A percentile compares a stretch with the other conserved stretches of the same genome.
These are phyloP conservation scores for Menidia beryllina DNA, from an alignment of 2,113 vertebrate species.

Conservation along the genomic window DNA sequence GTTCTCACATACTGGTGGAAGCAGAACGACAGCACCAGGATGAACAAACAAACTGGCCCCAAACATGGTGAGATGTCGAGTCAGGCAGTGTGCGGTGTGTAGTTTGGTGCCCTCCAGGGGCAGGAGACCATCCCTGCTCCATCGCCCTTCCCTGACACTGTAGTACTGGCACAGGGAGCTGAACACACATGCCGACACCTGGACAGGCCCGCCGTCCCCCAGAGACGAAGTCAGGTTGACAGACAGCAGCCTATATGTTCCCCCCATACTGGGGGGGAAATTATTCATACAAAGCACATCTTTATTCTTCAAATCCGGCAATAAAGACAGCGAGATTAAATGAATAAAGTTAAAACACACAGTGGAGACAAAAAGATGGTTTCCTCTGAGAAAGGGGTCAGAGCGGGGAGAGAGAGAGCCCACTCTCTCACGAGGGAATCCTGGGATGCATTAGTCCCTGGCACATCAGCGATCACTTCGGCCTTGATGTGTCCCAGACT, in stretches of 20 bases:
- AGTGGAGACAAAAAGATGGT: constrained; percentile 81
- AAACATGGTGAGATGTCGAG: constrained; percentile 85
- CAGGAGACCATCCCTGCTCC: constrained; percentile 81
- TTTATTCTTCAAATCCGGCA: background rate
- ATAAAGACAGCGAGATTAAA: background rate
- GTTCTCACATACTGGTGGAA: constrained; percentile 79
- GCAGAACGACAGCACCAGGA: constrained; percentile 79
- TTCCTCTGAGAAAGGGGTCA: constrained; percentile 57
- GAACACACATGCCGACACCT: constrained; percentile 75
- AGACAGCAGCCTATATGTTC: constrained; percentile 55
- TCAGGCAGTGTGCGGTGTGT: constrained; percentile 78
- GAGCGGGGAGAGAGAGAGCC: constrained; percentile 49
- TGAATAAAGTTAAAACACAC: constrained; percentile 65
- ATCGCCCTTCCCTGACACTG: constrained; percentile 66
- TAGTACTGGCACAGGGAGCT: constrained; percentile 85
- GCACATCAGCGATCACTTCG: constrained; percentile 50
- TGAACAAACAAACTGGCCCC: constrained; percentile 86
- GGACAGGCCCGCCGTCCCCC: constrained; percentile 31
- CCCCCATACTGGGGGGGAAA: constrained; percentile 61
- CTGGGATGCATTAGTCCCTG: constrained; percentile 50
- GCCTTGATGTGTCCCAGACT: constrained; percentile 64
- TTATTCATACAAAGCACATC: background rate
- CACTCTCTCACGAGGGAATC: constrained; percentile 56
- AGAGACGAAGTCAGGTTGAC: constrained; percentile 74
- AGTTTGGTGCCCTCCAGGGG: constrained; percentile 80